These are phyloP conservation scores for Tetragnatha versicolor DNA, from an alignment of 1,140 invertebrate species.

Conservation along the genomic window DNA sequence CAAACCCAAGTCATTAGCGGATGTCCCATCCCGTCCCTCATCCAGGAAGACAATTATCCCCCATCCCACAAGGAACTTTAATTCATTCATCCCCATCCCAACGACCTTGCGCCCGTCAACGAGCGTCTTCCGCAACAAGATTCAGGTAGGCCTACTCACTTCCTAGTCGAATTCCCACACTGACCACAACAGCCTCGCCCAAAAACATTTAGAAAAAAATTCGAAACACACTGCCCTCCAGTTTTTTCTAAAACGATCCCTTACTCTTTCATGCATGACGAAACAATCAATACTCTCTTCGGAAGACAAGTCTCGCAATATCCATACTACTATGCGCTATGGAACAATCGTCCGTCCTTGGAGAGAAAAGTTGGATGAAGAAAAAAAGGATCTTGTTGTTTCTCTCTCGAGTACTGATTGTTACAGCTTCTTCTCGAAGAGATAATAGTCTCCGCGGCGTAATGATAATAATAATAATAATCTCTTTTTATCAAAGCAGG, in stretches of 20 bases:
- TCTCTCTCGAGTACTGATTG: slow-evolving; percentile 44
- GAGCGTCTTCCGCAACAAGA: too few species aligned
- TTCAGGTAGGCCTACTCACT: too few species aligned
- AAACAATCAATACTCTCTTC: slow-evolving; percentile 45
- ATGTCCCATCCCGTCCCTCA: too few species aligned
- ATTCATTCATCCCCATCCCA: too few species aligned
- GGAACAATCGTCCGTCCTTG: slow-evolving; percentile 46
- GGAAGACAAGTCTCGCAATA: slow-evolving; percentile 28
- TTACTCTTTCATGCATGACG: slow-evolving; percentile 49
- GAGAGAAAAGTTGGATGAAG: not conserved
- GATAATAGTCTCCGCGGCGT: slow-evolving; percentile 35
- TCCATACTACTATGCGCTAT: slow-evolving; percentile 3
- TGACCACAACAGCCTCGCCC: too few species aligned
- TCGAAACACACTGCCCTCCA: too few species aligned
- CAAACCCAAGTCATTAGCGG: too few species aligned
- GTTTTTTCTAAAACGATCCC: too few species aligned
- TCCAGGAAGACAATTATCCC: too few species aligned
- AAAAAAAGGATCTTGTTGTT: slow-evolving; percentile 44
- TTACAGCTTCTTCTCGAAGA: slow-evolving; percentile 50
- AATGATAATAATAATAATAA: slow-evolving; percentile 53
- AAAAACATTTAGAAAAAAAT: slow-evolving; percentile 25
- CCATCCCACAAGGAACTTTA: too few species aligned
- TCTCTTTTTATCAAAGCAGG: slow-evolving; percentile 46
- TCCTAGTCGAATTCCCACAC: too few species aligned
- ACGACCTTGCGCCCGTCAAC: too few species aligned